Base-by-base conservation (phyloP, 2,888 invertebrate genomes). In the Enoplolaimus lenunculus region DNA sequence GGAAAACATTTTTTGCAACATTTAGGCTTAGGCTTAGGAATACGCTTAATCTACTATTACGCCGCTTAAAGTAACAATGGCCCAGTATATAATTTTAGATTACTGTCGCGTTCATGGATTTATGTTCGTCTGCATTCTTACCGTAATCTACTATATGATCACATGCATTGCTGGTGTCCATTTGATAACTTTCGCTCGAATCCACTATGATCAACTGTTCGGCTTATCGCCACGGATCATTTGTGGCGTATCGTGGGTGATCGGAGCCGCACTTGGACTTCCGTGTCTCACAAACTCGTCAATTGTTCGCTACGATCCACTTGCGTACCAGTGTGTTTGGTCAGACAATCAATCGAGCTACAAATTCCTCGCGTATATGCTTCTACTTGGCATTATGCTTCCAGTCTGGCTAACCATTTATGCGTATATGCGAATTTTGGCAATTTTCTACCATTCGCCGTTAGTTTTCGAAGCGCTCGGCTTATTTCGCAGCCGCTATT, bases 131-230 rank as follows among this genome's bases (percentile, higher is more conserved):
- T 73, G 76, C 26, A 75, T 77, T 31, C 79, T 79, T 78, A 74
- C 78, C 13, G 79, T 79, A 0, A 75, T 77, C 68, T 75, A 78
- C 34, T 75, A 76, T 74, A 80, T 78, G 78, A 74, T 74, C n/a
- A 72, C 79, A 30, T 78, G 79, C 75, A 76, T 80, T 16, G 79
- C 79, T n/a, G 79, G 79, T 34, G 79, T 80, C 1, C 79, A 79
- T 68, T 72, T 79, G 66, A 73, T 79, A 21, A 80, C 79, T 2
- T 79, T 80, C 71, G 79, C 79, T 2, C 75, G 79, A 2, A 79
- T 79, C 68, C 79, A 79, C 73, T 79, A 79, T 74, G 79, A 80
- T 26, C 79, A 79, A 72, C 74, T 79, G 28, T 79, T 79, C 73
- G 79, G 79, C 26, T 73, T 80, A 2, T 74, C 75, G 3, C 79